Base-by-base conservation (phyloP, 2,888 invertebrate species). In the Eupithecia inturbata region DNA sequence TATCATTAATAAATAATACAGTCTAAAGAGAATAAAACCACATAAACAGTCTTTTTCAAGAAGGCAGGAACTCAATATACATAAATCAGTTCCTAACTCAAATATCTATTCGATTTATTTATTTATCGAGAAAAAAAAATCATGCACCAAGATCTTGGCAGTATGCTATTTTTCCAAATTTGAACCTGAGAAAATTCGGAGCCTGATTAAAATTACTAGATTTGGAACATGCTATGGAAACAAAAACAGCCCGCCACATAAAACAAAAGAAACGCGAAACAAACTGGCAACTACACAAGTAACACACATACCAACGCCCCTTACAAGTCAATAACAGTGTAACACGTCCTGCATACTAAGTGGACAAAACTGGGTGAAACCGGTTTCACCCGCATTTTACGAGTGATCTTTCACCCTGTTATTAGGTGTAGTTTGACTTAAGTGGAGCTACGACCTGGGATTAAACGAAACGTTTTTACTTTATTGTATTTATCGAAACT, bases 301-400 rank as follows among this genome's bases (percentile, higher is more conserved):
- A 26, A 57, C 57, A 64, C 63, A 33, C 39, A 7, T 26, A 4
- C 39, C 64, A 22, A 39, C 68, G n/a, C 36, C 66, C 64, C 69
- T 69, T 63, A 71, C 68, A 74, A 67, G 72, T 68, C 72, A 74
- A 72, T 72, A 77, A 69, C 68, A 71, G 57, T 64, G 70, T 64
- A 22, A 69, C 71, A 60, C 69, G 71, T 39, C 28, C 45, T 53
- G 77, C 75, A 78, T 78, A 77, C 66, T 41, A 36, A 75, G 64
- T 60, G 33, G 45, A 57, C 31, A 19, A 45, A 60, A 70, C 28
- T 67, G 49, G 68, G 33, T 69, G 41, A 67, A 39, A 62, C 12
- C 36, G 49, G 66, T 57, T 67, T 67, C n/a, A 69, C 10, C 60
- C 39, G 60, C 41, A 62, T 60, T 62, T 45, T 45, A 45, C 45